Conservation (phyloP, 2,113 vertebrate species). For the Mormyrus iriodes region DNA sequence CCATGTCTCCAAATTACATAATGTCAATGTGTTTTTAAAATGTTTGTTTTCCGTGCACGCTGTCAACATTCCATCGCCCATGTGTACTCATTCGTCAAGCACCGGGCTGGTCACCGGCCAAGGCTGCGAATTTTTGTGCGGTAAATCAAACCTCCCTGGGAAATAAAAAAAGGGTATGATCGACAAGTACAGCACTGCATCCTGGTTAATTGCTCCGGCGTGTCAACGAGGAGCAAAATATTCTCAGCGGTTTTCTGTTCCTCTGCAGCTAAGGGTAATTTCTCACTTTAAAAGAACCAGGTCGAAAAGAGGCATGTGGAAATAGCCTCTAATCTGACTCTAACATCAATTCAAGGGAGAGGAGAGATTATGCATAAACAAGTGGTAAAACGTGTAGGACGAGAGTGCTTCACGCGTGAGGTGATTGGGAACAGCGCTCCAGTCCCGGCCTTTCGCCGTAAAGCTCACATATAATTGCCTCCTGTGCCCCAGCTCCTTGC, state of each 20-base stretch:
- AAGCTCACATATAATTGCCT: neutral
- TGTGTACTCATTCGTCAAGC: neutral
- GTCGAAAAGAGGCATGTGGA: neutral
- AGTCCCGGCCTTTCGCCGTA: neutral
- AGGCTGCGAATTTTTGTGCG: neutral
- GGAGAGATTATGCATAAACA: neutral
- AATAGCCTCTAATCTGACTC: neutral
- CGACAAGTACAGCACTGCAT: neutral
- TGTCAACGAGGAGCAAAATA: conserved; percentile 3
- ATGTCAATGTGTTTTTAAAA: neutral
- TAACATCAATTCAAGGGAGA: neutral
- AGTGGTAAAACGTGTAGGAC: neutral
- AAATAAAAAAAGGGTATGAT: neutral
- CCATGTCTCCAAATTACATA: conserved; percentile 6
- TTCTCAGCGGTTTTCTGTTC: neutral
- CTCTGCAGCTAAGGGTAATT: neutral
- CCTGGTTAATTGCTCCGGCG: neutral
- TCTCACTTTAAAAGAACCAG: neutral
- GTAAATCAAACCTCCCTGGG: neutral
- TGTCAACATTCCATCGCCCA: neutral
- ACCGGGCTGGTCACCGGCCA: neutral
- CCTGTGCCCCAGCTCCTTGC: neutral
- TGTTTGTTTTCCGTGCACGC: conserved; percentile 1
- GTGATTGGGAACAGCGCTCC: neutral
- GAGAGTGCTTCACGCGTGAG: neutral